A percentile compares a stretch with the other conserved stretches of the same genome.
Conservation (phyloP, 2,113 vertebrate species). For the Phrynosoma blainvillii region DNA sequence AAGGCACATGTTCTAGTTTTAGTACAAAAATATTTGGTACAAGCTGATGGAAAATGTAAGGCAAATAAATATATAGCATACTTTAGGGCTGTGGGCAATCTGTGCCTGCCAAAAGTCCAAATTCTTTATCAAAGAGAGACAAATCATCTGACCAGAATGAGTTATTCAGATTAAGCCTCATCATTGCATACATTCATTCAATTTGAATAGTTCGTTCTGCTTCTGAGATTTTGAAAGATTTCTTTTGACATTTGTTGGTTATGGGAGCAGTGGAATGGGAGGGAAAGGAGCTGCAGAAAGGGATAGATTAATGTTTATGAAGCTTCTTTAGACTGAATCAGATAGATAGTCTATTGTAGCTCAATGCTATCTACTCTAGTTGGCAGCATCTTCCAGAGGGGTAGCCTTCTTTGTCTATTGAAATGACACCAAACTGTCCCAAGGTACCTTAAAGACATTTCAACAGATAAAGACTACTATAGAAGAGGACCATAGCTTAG, state of each 20-base stretch:
- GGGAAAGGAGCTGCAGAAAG: background rate
- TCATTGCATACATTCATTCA: conserved; percentile 5
- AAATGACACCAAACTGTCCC: no score
- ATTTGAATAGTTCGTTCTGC: conserved; percentile 17
- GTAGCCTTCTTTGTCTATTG: background rate
- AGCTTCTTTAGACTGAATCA: background rate
- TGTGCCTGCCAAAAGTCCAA: conserved; percentile 25
- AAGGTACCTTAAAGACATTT: background rate
- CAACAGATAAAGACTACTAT: background rate
- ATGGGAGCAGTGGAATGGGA: background rate
- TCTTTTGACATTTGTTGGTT: background rate
- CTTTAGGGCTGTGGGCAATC: conserved; percentile 22
- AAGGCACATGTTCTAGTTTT: conserved; percentile 71
- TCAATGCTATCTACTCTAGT: background rate
- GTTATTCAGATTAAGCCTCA: conserved; percentile 29
- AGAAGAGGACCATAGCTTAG: background rate
- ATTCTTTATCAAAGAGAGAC: conserved; percentile 25
- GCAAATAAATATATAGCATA: conserved; percentile 37
- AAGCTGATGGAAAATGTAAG: conserved; percentile 49
- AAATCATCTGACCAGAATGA: conserved; percentile 34
- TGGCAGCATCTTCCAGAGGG: background rate
- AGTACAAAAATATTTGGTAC: conserved; percentile 65
- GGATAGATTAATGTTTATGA: background rate
- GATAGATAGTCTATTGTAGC: no score
- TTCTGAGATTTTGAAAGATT: background rate